Evolutionary conservation across 2,797 vertebrate genomes (phyloP).

Genomic region (Otolemur crassicaudatus): DNA sequence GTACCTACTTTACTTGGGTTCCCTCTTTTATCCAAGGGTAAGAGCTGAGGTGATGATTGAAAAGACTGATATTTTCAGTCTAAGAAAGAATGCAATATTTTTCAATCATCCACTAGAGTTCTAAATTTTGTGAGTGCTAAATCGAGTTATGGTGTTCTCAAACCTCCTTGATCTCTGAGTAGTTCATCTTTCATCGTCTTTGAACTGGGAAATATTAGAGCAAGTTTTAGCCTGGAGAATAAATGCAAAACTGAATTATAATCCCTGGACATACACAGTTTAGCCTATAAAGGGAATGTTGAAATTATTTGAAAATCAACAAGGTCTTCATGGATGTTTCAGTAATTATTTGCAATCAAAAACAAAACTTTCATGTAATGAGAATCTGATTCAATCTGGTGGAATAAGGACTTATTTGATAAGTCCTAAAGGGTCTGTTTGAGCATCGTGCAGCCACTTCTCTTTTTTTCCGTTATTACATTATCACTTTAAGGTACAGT

Average conservation of each 20-base stretch:
- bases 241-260: constrained; percentile 44
- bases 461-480: constrained; percentile 19
- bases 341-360: constrained; percentile 46
- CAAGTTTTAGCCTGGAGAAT: not conserved
- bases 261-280: not conserved
- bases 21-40: not conserved
- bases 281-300: not conserved
- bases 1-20: not conserved
- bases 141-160: not conserved
- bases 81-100: not conserved
- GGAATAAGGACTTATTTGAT: constrained; percentile 13
- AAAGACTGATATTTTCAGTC: not conserved
- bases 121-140: constrained; percentile 31
- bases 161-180: not conserved
- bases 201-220: not conserved
- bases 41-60: not conserved
- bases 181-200: not conserved
- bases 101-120: not conserved
- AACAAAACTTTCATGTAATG: not conserved
- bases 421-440: not conserved
- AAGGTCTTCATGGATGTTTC: not conserved
- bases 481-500: constrained; percentile 64
- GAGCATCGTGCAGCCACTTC: constrained; percentile 39
- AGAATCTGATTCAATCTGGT: constrained; percentile 44
- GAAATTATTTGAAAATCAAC: not conserved